Evolutionary conservation across 2,888 invertebrate genomes (phyloP).

Genomic region (Cryptus viduatorius): DNA sequence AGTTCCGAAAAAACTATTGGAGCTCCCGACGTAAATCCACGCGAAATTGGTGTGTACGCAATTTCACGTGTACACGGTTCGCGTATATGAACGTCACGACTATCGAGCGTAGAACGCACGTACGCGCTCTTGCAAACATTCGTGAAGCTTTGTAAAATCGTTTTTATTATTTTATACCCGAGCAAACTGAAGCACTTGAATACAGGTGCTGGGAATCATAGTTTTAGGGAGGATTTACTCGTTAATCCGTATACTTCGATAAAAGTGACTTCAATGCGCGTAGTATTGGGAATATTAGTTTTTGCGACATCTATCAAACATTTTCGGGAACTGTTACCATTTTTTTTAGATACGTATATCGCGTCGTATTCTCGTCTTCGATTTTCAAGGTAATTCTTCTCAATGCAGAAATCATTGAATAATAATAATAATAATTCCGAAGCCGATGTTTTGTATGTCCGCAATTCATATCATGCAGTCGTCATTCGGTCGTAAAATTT

Average conservation of each 20-base stretch:
- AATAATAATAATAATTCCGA: too few relatives aligned
- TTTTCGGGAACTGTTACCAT: too few relatives aligned
- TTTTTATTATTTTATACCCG: not conserved
- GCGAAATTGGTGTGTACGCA: not conserved
- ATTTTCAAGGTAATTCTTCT: too few relatives aligned
- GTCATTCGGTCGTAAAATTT: not conserved
- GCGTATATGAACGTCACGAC: not conserved
- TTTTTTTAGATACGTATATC: too few relatives aligned
- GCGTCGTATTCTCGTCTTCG: too few relatives aligned
- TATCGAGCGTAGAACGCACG: not conserved
- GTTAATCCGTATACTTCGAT: not conserved
- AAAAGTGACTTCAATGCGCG: not conserved
- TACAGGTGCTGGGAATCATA: not conserved
- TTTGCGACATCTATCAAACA: too few relatives aligned
- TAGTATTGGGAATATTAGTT: too few relatives aligned
- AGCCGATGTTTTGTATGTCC: not conserved
- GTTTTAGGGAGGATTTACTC: not conserved
- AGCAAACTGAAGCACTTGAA: not conserved
- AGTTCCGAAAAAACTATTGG: not conserved
- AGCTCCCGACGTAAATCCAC: slow-evolving; percentile 4
- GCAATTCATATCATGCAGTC: not conserved
- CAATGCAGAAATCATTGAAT: too few relatives aligned
- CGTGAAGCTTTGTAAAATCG: slow-evolving; percentile 2
- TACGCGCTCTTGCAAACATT: not conserved
- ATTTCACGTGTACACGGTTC: slow-evolving; percentile 1